These are phyloP conservation scores for Marmota flaviventris DNA, from an alignment of 2,113 vertebrate genomes.

Conservation along the genomic window DNA sequence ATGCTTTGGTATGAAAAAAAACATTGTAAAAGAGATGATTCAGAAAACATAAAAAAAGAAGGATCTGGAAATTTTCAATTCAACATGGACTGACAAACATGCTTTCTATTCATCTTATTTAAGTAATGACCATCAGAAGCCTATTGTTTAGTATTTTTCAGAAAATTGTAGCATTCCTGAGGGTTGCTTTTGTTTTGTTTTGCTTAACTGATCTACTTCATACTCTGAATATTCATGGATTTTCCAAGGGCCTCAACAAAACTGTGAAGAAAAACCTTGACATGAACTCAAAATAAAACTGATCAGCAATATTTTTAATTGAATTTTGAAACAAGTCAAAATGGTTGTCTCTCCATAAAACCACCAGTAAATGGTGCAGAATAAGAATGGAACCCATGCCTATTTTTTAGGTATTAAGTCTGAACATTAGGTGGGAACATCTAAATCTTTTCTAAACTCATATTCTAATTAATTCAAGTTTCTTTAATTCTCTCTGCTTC, in stretches of 20 bases:
- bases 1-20: background rate
- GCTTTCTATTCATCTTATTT: slow-evolving; percentile 47
- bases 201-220: slow-evolving; percentile 10
- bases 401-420: background rate
- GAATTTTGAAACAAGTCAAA: slow-evolving; percentile 45
- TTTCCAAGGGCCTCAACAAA: background rate
- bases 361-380: background rate
- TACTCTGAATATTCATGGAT: slow-evolving; percentile 24
- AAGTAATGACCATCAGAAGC: slow-evolving; percentile 21
- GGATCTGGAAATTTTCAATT: background rate
- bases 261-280: slow-evolving; percentile 46
- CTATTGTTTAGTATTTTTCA: slow-evolving; percentile 47
- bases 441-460: slow-evolving; percentile 10
- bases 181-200: background rate
- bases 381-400: background rate
- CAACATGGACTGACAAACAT: slow-evolving; percentile 10
- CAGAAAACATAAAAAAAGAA: slow-evolving; percentile 29
- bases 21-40: background rate
- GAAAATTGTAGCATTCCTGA: slow-evolving; percentile 45
- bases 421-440: background rate
- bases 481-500: background rate
- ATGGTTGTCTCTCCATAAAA: background rate
- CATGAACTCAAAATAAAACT: background rate
- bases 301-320: slow-evolving; percentile 28
- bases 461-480: background rate